Evolutionary conservation across 2,113 vertebrate genomes (phyloP).

Genomic region (Labeo rohita): DNA sequence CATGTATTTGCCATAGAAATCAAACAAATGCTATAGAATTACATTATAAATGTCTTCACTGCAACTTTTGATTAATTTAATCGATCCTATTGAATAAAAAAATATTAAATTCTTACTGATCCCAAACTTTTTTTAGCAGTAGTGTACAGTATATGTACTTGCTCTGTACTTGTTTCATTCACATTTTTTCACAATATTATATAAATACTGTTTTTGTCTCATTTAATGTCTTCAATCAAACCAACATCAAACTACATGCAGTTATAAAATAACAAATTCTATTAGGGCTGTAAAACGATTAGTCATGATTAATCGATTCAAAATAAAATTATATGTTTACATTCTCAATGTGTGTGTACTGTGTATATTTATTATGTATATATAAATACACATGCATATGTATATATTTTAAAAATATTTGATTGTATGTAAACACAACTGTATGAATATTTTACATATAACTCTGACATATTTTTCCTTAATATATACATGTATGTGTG

Average conservation of each 20-base stretch:
- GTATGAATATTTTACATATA: too few species aligned
- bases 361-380: too few species aligned
- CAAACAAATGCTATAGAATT: neutral
- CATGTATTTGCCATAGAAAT: neutral
- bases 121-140: neutral
- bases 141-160: neutral
- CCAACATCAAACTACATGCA: neutral
- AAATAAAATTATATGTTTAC: too few species aligned
- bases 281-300: too few species aligned
- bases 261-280: neutral
- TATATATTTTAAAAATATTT: too few species aligned
- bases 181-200: neutral
- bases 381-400: too few species aligned
- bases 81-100: neutral
- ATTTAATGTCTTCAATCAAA: neutral
- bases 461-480: too few species aligned
- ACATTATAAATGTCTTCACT: neutral
- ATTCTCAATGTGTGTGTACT: too few species aligned
- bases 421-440: too few species aligned
- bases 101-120: neutral
- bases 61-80: neutral
- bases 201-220: neutral
- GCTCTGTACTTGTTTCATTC: neutral
- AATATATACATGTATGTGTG: too few species aligned
- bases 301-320: too few species aligned